Conservation (phyloP, 2,888 invertebrate genomes). For the Trissolcus brochymenae region DNA sequence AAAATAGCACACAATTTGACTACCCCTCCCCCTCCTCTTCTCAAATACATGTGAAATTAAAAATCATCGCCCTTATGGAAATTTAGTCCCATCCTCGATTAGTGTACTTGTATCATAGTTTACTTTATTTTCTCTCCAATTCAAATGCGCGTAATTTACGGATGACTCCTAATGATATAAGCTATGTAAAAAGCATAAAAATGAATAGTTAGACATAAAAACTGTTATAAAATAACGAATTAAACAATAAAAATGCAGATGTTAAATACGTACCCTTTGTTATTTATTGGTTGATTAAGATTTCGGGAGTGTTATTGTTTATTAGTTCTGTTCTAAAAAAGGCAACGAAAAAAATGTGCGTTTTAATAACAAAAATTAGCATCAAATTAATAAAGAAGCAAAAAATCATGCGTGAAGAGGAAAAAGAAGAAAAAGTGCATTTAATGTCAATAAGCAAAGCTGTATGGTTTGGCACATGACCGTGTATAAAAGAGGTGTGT, state of each 20-base stretch:
- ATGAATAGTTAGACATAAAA: not conserved
- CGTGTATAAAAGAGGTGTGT: no score
- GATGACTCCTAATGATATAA: not conserved
- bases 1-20: not conserved
- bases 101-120: no score
- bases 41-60: no score
- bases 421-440: no score
- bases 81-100: no score
- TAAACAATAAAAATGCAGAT: no score
- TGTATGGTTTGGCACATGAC: no score
- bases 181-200: not conserved
- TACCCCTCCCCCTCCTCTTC: no score
- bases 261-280: constrained; percentile 36
- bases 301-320: constrained; percentile 33
- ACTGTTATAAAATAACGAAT: not conserved
- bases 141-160: no score
- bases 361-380: constrained; percentile 36
- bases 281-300: constrained; percentile 22
- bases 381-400: constrained; percentile 7
- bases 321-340: constrained; percentile 47
- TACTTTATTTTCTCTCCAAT: no score
- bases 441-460: no score
- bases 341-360: constrained; percentile 40
- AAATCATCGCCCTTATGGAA: no score
- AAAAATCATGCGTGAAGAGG: not conserved